phyloP scores from a whole-genome alignment of 1,140 invertebrate genomes.

The Dinothrombium tinctorium region DNA sequence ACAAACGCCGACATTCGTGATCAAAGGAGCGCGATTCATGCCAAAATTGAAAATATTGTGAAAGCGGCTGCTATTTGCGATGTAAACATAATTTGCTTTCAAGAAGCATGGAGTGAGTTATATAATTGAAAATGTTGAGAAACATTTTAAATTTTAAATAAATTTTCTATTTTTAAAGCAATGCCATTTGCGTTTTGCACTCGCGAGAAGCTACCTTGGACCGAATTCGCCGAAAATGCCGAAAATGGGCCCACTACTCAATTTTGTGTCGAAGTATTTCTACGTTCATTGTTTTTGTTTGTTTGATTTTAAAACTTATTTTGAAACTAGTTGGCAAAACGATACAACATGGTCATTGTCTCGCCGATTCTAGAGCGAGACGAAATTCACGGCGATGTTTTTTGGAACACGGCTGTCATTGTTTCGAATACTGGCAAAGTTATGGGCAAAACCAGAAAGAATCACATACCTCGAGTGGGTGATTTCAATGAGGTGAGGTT shows the following conservation, averaged over 20 bases:
- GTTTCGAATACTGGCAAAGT: slow-evolving; percentile 64
- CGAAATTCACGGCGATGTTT: slow-evolving; percentile 48
- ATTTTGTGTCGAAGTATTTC: slow-evolving; percentile 42
- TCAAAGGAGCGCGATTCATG: no score
- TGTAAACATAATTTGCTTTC: no score
- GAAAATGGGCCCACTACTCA: slow-evolving; percentile 58
- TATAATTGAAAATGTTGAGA: no score
- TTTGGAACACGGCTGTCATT: slow-evolving; percentile 92
- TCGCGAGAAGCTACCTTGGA: slow-evolving; percentile 85
- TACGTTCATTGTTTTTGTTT: background rate
- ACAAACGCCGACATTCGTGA: no score
- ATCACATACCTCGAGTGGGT: slow-evolving; percentile 89
- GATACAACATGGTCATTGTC: slow-evolving; percentile 83
- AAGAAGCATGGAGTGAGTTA: no score
- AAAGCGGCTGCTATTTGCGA: no score
- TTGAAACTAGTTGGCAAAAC: slow-evolving; percentile 36
- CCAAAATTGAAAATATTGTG: no score
- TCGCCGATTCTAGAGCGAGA: slow-evolving; percentile 89
- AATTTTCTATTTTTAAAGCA: slow-evolving; percentile 27
- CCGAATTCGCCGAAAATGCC: slow-evolving; percentile 82
- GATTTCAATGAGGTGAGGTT: slow-evolving; percentile 70
- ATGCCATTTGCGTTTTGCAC: slow-evolving; percentile 99
- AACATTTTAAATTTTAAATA: no score
- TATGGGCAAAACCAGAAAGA: slow-evolving; percentile 86
- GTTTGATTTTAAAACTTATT: background rate